Conservation (phyloP, 2,888 invertebrate genomes). For the Psylliodes chrysocephalus region DNA sequence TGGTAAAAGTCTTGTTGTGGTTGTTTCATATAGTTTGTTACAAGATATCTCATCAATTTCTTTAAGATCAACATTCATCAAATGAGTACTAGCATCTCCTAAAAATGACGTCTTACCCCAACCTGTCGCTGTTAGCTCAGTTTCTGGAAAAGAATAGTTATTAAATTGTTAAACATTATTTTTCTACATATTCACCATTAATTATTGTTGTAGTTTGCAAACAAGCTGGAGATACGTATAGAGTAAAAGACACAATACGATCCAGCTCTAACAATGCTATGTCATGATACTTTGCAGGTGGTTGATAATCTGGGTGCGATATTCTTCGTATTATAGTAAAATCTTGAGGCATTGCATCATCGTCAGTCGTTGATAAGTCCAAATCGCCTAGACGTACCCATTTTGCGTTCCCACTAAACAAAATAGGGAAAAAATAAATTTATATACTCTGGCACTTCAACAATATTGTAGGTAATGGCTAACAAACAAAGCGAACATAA, state of each 20-base stretch:
- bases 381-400: constrained; percentile 58
- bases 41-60: constrained; percentile 6
- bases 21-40: background rate
- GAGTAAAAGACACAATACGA: constrained; percentile 56
- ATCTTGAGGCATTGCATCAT: constrained; percentile 59
- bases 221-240: constrained; percentile 65
- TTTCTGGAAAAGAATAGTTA: background rate
- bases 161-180: no score
- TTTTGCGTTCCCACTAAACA: constrained; percentile 39
- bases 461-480: no score
- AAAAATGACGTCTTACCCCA: background rate
- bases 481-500: no score
- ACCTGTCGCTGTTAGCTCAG: background rate
- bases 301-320: constrained; percentile 61
- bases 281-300: constrained; percentile 63
- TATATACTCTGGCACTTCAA: no score
- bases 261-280: constrained; percentile 65
- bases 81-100: background rate
- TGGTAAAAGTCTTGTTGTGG: background rate
- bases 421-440: no score
- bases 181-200: constrained; percentile 13
- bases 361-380: constrained; percentile 56
- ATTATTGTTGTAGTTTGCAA: constrained; percentile 49
- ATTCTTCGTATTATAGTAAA: constrained; percentile 52
- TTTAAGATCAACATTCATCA: background rate